Evolutionary conservation across 2,888 invertebrate species (phyloP), one percentile per base, ranked within the genome.

Genomic region (Dolichopus griseipennis): DNA sequence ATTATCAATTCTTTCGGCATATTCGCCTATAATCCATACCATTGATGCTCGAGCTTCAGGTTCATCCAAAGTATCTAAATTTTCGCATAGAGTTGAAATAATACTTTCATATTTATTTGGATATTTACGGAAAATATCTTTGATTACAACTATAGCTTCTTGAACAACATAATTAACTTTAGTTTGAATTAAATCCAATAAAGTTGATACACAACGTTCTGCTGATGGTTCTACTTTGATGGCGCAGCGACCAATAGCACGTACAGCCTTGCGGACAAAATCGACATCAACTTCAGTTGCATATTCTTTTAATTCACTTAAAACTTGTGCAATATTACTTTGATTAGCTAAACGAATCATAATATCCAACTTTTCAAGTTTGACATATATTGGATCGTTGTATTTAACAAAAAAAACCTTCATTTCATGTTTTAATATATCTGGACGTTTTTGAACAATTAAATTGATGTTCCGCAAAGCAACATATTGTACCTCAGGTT

Each of bases 91-190:
- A 0, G 98, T 99, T 71, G 97, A 97, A 79, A 99, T 99, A 78
- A 99, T 99, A 81, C 97, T 97, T 83, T 99, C 99, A 79, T 99
- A 99, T 81, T 99, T 97, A 83, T 99, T 99, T 12, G 99, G 99
- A 83, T 99, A 99, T 82, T 99, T 95, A 68, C 94, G 85, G 86
- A 95, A 95, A 72, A 95, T 95, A 77, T 96, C 95, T 83, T 99
- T 99, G 77, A 99, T 99, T 27, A 99, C 99, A 15, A 99, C 99
- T 72, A 99, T 97, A 0, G 99, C 99, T 80, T 99, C 99, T 81
- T 99, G 99, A 0, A 99, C 99, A 20, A 99, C 99, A 79, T 99
- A 99, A 85, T 99, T 99, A 22, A 95, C 98, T 84, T 99, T 99
- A 0, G 99, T 99, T 82, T 99, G 98, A 78, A 99, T 99, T 68